Percentiles rank a stretch among this genome's conserved stretches.
These are phyloP conservation scores for Suillia variegata DNA, from an alignment of 2,888 invertebrate species.

Conservation along the genomic window DNA sequence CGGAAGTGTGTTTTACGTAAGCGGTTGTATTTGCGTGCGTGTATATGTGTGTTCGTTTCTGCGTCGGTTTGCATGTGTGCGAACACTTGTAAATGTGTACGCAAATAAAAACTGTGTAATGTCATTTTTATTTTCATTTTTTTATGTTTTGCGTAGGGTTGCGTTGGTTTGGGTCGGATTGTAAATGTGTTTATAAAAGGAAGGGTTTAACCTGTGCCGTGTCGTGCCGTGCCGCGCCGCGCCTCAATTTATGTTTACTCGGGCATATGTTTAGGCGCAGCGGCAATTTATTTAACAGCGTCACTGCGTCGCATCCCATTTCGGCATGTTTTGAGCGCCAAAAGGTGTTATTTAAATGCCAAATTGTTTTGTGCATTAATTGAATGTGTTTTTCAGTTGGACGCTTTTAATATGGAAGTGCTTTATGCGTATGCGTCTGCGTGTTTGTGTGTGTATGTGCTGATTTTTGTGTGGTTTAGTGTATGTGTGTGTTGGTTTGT, in stretches of 20 bases:
- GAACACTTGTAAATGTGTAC: neutral
- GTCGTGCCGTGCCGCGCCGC: too few species aligned
- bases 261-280: conserved; percentile 41
- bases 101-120: neutral
- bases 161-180: too few species aligned
- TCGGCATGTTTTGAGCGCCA: too few species aligned
- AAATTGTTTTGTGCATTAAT: neutral
- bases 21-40: neutral
- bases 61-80: neutral
- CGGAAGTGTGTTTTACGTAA: neutral
- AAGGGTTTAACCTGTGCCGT: neutral
- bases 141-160: too few species aligned
- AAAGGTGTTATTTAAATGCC: neutral
- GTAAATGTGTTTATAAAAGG: too few species aligned
- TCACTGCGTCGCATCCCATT: too few species aligned
- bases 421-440: neutral
- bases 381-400: too few species aligned
- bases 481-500: too few species aligned
- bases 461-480: too few species aligned
- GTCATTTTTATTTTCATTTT: too few species aligned
- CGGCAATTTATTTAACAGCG: conserved; percentile 46
- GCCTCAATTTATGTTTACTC: conserved; percentile 42
- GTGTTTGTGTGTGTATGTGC: neutral
- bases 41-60: neutral
- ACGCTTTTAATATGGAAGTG: too few species aligned